Percentiles rank a stretch among this genome's conserved stretches.
These are phyloP conservation scores for Thelaira solivaga DNA, from an alignment of 2,888 invertebrate genomes.

Conservation along the genomic window DNA sequence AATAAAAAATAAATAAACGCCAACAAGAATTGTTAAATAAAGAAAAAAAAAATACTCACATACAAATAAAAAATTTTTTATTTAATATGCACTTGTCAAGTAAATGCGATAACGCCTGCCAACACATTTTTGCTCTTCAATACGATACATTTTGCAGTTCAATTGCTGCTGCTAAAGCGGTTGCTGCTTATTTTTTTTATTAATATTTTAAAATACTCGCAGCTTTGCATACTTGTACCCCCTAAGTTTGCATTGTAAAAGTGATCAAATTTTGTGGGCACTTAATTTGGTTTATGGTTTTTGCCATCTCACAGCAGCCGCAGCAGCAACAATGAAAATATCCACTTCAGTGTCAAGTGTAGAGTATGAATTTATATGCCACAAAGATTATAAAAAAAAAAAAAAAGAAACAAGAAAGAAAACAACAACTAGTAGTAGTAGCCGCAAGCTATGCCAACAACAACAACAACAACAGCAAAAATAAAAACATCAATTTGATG, in stretches of 20 bases:
- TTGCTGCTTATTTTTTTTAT: constrained; percentile 7
- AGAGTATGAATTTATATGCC: constrained; percentile 50
- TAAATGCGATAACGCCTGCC: constrained; percentile 56
- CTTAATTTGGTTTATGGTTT: constrained; percentile 38
- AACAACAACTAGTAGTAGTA: background rate
- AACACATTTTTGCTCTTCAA: constrained; percentile 50
- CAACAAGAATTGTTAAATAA: too few species aligned
- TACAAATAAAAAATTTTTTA: constrained; percentile 30
- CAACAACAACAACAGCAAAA: constrained; percentile 28
- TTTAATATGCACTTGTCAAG: constrained; percentile 55
- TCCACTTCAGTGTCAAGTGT: constrained; percentile 62
- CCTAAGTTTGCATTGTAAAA: constrained; percentile 41
- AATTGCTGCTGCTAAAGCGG: background rate
- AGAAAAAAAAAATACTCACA: background rate
- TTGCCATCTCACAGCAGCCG: constrained; percentile 27
- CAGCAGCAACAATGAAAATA: constrained; percentile 54
- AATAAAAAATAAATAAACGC: too few species aligned
- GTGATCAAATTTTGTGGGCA: constrained; percentile 44
- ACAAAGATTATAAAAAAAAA: constrained; percentile 15
- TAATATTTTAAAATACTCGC: constrained; percentile 20
- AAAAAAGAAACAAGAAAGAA: background rate
- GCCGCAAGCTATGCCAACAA: constrained; percentile 29
- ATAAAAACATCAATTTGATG: constrained; percentile 46
- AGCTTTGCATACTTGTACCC: too few species aligned
- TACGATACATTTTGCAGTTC: constrained; percentile 27